phyloP scores from a whole-genome alignment of 2,113 vertebrate genomes.

The Archocentrus centrarchus region DNA sequence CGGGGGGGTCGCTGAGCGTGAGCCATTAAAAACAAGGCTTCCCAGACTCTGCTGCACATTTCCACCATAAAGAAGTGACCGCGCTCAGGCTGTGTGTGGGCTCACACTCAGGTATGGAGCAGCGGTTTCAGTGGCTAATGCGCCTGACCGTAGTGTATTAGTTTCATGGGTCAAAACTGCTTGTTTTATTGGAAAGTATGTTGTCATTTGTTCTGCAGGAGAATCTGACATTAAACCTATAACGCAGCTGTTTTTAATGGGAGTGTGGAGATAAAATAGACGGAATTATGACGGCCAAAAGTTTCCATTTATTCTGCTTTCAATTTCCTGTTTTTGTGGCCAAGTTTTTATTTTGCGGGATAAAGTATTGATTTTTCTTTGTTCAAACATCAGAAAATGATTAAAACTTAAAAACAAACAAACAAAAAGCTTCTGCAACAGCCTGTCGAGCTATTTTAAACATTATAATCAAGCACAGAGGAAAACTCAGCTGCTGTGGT shows the following conservation, averaged over 20 bases:
- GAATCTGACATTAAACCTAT: background rate
- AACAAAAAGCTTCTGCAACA: background rate
- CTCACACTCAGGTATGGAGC: constrained; percentile 37
- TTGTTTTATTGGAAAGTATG: background rate
- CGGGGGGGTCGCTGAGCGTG: background rate
- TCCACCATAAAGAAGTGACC: constrained; percentile 25
- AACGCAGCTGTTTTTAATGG: background rate
- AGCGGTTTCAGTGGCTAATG: constrained; percentile 24
- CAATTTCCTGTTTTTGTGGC: background rate
- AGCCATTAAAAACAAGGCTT: constrained; percentile 32
- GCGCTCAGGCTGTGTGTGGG: constrained; percentile 49
- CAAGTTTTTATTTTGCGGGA: background rate
- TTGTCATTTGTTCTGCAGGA: accelerated
- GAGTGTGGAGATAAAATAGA: background rate
- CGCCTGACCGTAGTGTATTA: background rate
- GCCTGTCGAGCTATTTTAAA: too few species aligned
- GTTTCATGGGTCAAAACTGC: background rate
- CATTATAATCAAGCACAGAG: background rate
- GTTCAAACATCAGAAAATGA: background rate
- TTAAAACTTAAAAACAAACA: background rate
- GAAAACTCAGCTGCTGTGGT: too few species aligned
- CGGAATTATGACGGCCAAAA: background rate
- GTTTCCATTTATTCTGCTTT: background rate
- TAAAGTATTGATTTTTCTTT: background rate
- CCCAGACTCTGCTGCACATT: constrained; percentile 35